Percentiles rank a stretch among this genome's conserved stretches.
phyloP scores from a whole-genome alignment of 2,113 vertebrate species.

The Malaclemys terrapin region DNA sequence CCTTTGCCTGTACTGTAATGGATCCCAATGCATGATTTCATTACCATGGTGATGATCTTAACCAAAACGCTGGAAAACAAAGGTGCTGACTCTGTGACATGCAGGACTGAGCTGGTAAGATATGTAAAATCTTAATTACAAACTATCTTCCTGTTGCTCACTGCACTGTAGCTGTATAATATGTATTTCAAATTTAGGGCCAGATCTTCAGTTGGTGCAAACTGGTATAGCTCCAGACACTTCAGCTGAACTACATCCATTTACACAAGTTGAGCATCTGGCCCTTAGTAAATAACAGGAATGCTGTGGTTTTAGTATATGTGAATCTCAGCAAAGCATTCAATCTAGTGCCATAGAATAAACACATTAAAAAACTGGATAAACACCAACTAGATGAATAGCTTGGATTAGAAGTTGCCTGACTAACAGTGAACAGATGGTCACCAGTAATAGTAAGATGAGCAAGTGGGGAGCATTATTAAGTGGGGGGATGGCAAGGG shows the following conservation, averaged over 20 bases:
- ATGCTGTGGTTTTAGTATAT: conserved; percentile 2
- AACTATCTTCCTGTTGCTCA: not conserved
- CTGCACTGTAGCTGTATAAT: not conserved
- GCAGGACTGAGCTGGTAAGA: conserved; percentile 87
- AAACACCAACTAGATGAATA: not conserved
- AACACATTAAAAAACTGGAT: not conserved
- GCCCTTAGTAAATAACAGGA: not conserved
- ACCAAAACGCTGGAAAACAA: conserved; percentile 88
- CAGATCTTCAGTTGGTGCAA: not conserved
- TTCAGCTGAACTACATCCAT: not conserved
- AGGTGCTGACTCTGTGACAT: conserved; percentile 85
- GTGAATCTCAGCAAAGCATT: conserved; percentile 1
- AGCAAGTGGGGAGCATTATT: conserved; percentile 30
- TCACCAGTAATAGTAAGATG: conserved; percentile 24
- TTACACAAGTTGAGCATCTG: not conserved
- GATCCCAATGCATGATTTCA: conserved; percentile 62
- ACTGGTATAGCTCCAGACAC: not conserved
- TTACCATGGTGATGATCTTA: conserved; percentile 91
- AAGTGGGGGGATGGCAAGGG: not conserved
- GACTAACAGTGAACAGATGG: not conserved
- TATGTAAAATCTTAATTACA: not conserved
- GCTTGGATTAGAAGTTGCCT: not conserved
- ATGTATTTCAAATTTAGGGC: not conserved
- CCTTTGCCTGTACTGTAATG: conserved; percentile 69
- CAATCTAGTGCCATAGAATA: not conserved